A percentile compares a stretch with the other conserved stretches of the same genome.
Evolutionary conservation across 2,888 invertebrate species (phyloP).

Genomic region (Ametastegia equiseti): DNA sequence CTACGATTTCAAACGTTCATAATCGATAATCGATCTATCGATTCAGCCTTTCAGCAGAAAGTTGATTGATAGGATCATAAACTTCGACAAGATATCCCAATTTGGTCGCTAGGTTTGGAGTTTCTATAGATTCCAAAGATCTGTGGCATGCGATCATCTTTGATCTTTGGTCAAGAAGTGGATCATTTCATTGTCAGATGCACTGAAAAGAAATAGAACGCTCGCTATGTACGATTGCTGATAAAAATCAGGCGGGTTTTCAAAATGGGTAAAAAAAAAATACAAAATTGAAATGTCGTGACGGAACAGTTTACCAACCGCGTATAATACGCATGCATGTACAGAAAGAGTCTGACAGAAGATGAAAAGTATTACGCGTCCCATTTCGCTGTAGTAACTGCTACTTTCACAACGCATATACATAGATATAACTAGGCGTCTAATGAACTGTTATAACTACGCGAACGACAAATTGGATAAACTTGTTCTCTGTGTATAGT

Average conservation of each 20-base stretch:
- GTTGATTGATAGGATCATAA: neutral
- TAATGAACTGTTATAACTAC: slow-evolving; percentile 32
- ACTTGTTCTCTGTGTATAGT: slow-evolving; percentile 34
- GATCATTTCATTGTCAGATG: neutral
- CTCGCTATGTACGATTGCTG: neutral
- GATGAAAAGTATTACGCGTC: slow-evolving; percentile 30
- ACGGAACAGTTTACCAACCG: neutral
- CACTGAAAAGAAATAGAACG: neutral
- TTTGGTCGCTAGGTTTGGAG: no score
- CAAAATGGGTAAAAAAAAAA: neutral
- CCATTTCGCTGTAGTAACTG: slow-evolving; percentile 11
- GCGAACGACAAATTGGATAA: slow-evolving; percentile 22
- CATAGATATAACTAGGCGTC: neutral
- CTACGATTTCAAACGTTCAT: no score
- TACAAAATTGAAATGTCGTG: neutral
- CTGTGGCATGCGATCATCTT: no score
- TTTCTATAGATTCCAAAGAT: neutral
- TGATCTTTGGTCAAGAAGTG: neutral
- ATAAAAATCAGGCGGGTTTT: neutral
- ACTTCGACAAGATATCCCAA: neutral
- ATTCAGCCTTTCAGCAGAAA: no score
- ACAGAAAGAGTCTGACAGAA: neutral
- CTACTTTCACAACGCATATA: slow-evolving; percentile 26
- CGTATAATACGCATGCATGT: neutral
- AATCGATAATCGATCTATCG: neutral